Evolutionary conservation across 92 coral and sea anemone genomes (phyloP).

Genomic region (Porites divaricata): DNA sequence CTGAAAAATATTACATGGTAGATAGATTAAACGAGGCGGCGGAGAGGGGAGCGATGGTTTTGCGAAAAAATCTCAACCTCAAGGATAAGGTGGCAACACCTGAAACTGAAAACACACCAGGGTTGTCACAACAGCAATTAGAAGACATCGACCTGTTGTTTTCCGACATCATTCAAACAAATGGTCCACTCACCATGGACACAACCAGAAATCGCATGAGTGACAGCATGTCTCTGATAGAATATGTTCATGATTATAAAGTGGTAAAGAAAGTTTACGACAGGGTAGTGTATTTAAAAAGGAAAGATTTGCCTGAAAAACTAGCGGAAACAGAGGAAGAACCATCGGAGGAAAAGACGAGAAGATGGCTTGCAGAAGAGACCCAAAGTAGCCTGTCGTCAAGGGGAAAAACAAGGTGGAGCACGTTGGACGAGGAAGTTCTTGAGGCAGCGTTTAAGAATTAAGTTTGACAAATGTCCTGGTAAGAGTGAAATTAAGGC

Average conservation of each 20-base stretch:
- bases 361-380: neutral
- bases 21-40: neutral
- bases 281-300: neutral
- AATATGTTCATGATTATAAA: neutral
- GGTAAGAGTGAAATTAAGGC: neutral
- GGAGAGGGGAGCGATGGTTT: neutral
- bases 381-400: neutral
- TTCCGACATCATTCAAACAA: neutral
- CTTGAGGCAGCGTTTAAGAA: neutral
- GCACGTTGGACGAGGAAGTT: neutral
- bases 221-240: neutral
- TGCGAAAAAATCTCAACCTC: neutral
- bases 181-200: neutral
- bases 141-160: slow-evolving; percentile 1
- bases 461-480: neutral
- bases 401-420: neutral
- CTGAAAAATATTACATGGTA: slow-evolving; percentile 1
- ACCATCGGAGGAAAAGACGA: neutral
- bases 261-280: neutral
- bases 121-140: neutral
- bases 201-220: neutral
- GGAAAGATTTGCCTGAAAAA: neutral
- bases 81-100: neutral
- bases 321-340: neutral
- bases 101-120: neutral